These are phyloP conservation scores for Odobenus rosmarus DNA, from an alignment of 2,113 vertebrate genomes.

Conservation along the genomic window DNA sequence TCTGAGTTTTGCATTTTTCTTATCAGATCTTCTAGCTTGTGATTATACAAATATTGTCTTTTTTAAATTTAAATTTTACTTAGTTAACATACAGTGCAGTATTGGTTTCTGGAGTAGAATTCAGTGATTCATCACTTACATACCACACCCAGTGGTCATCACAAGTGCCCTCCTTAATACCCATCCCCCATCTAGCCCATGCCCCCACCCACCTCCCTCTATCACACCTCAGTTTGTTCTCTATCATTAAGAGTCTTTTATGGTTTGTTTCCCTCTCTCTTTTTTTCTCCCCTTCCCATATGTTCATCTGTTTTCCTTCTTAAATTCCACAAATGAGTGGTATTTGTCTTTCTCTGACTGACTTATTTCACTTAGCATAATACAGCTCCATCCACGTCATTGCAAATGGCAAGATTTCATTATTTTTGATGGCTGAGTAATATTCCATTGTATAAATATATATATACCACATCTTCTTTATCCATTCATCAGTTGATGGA, in stretches of 20 bases:
- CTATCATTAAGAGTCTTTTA: not conserved
- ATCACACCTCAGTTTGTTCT: not conserved
- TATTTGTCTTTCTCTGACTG: not conserved
- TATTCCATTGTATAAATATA: not conserved
- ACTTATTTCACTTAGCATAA: not conserved
- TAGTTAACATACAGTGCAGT: not conserved
- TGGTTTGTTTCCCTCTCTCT: not conserved
- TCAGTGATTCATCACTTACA: not conserved
- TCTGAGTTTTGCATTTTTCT: constrained; percentile 10
- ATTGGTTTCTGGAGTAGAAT: not conserved
- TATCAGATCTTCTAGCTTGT: not conserved
- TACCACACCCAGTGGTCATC: not conserved
- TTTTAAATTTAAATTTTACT: not conserved
- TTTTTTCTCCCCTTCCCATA: not conserved
- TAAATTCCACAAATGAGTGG: not conserved
- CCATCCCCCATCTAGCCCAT: not conserved
- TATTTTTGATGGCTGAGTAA: not conserved
- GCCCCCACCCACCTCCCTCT: not conserved
- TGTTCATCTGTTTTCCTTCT: not conserved
- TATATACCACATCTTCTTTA: not conserved
- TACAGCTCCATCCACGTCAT: not conserved
- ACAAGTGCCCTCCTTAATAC: not conserved
- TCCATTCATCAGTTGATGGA: not conserved
- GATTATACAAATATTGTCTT: not conserved
- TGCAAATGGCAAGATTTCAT: not conserved